Conservation (phyloP, 2,888 invertebrate genomes). For the Amphipoea lucens region DNA sequence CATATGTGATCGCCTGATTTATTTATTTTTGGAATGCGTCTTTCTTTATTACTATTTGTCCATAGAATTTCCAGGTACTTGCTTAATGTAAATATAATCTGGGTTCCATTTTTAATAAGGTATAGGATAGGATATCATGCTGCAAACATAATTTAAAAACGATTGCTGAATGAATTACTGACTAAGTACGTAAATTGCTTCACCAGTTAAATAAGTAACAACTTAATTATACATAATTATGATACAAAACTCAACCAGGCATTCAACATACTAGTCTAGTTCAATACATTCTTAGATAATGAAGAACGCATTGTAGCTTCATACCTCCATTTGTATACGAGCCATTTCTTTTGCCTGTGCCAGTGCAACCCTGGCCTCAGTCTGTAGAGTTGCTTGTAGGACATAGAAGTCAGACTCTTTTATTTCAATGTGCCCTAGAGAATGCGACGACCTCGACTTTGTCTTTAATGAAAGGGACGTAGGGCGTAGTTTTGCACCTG, state of each 20-base stretch:
- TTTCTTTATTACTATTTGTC: neutral
- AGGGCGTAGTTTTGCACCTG: slow-evolving; percentile 86
- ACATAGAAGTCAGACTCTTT: slow-evolving; percentile 95
- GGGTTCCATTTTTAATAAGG: neutral
- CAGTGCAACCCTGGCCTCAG: slow-evolving; percentile 96
- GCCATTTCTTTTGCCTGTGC: slow-evolving; percentile 98
- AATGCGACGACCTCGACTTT: slow-evolving; percentile 88
- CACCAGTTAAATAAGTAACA: slow-evolving; percentile 16
- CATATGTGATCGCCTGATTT: neutral
- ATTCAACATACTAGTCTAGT: slow-evolving; percentile 1
- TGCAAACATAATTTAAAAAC: slow-evolving; percentile 5
- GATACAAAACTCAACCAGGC: slow-evolving; percentile 21
- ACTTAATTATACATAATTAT: slow-evolving; percentile 31
- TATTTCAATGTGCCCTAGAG: slow-evolving; percentile 85
- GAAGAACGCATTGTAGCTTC: neutral
- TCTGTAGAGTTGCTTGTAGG: slow-evolving; percentile 95
- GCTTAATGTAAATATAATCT: neutral
- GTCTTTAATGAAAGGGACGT: slow-evolving; percentile 85
- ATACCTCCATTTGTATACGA: slow-evolving; percentile 96
- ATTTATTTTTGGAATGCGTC: neutral
- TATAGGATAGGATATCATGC: neutral
- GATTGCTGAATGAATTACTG: neutral
- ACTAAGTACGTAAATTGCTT: neutral
- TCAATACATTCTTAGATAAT: slow-evolving; percentile 16
- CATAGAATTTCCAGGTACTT: neutral